Base-by-base conservation (phyloP, 2,888 invertebrate genomes). In the Norana najaformis region DNA sequence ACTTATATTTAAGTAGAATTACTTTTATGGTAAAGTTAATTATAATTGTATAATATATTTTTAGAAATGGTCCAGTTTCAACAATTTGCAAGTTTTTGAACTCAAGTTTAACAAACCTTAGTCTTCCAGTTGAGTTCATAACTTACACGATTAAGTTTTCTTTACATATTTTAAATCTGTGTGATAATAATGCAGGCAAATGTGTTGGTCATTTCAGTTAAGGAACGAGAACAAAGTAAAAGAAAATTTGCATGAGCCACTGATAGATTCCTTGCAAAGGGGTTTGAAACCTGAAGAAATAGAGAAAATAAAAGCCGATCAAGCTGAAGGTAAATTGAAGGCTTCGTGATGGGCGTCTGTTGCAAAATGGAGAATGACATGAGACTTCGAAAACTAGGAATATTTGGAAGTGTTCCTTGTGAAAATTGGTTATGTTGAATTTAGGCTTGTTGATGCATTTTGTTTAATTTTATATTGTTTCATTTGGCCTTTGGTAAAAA, bases 81-180 rank as follows among this genome's bases (percentile, higher is more conserved):
- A 41, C 14, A 41, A 16, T 5, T 41, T 16, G 41, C 41, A 41
- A 41, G n/a, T n/a, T n/a, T n/a, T n/a, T 41, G 14, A 41, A 1
- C 18, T 41, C 41, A 41, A 41, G 41, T 41, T 41, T 11, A 41
- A 41, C 16, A 41, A 41, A 41, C 41, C 18, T 13, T 41, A 41
- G 41, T n/a, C n/a, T n/a, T n/a, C 8, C 41, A 41, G 41, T 41
- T 41, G 41, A 41, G 18, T 41, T 41, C 41, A 41, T 41, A 47
- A 47, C 47, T 47, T 47, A 11, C 8, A 30, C 69, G n/a, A 8
- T n/a, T 69, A 8, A 30, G 8, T 69, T n/a, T 69, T 30, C n/a
- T 69, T n/a, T n/a, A n/a, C 69, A n/a, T 69, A 69, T 69, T 69
- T 69, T n/a, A 69, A n/a, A n/a, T n/a, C n/a, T 69, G 69, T 69